A percentile compares a stretch with the other conserved stretches of the same genome.
phyloP scores from a whole-genome alignment of 2,888 invertebrate genomes.

The Drosophila antonietae region DNA sequence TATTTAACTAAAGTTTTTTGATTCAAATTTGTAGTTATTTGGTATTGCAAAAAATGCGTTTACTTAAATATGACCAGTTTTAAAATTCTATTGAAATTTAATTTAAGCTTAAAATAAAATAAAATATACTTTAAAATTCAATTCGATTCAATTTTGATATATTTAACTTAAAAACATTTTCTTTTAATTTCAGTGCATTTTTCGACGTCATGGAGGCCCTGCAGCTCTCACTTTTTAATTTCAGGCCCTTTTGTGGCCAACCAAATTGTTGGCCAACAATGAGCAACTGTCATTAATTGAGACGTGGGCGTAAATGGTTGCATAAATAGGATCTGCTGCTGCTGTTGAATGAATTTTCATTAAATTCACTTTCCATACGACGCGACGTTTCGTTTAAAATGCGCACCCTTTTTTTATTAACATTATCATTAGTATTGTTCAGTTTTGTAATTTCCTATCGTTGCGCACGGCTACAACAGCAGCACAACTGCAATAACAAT shows the following conservation, averaged over 20 bases:
- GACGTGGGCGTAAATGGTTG: slow-evolving; percentile 9
- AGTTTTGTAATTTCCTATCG: slow-evolving; percentile 32
- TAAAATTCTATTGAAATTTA: too few relatives aligned
- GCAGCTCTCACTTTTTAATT: not conserved
- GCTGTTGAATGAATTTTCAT: slow-evolving; percentile 3
- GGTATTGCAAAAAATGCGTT: too few relatives aligned
- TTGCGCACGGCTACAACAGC: slow-evolving; percentile 28
- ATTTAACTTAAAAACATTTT: not conserved
- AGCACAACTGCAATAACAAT: slow-evolving; percentile 10
- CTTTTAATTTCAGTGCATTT: not conserved
- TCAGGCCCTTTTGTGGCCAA: slow-evolving; percentile 1
- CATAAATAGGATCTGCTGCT: slow-evolving; percentile 3
- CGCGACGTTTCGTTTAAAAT: not conserved
- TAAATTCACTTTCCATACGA: not conserved
- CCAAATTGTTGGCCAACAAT: slow-evolving; percentile 3
- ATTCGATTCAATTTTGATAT: not conserved
- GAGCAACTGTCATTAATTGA: not conserved
- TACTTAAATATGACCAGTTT: too few relatives aligned
- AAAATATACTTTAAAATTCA: not conserved
- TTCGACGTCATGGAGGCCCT: not conserved
- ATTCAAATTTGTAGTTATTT: too few relatives aligned
- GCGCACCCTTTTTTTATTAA: slow-evolving; percentile 11
- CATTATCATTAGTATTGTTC: slow-evolving; percentile 13
- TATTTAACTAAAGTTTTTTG: too few relatives aligned
- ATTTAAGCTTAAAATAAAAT: too few relatives aligned